Evolutionary conservation across 2,888 invertebrate species (phyloP), one percentile per base, ranked within the genome.

Genomic region (Megamerina dolium): DNA sequence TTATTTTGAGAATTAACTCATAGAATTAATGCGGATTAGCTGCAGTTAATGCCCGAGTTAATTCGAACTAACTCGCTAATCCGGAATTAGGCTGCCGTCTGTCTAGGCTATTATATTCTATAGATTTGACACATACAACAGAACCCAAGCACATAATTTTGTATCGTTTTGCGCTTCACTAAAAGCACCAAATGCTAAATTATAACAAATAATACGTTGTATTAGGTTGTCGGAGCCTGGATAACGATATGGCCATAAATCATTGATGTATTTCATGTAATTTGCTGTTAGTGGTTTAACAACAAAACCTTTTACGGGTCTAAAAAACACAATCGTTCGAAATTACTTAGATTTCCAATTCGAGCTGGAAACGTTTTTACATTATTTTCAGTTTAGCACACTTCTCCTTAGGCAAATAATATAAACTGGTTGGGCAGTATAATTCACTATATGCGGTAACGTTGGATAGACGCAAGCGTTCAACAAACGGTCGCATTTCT

Each of bases 131-230:
- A 43, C 31, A 20, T 20, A 56, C 56, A 48, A 43, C 4, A 55
- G 34, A 33, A 50, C 52, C 58, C 56, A 56, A 10, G 53, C 55
- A 18, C 54, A 45, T 5, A 58, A 34, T 17, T 53, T 43, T 12
- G 34, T 31, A 9, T 48, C 45, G n/a, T n/a, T n/a, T n/a, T n/a
- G n/a, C n/a, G n/a, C n/a, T n/a, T n/a, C n/a, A n/a, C n/a, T n/a
- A 29, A 50, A 56, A 8, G 49, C 49, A 3, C 54, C 56, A 35
- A 58, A 37, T 29, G 47, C 52, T 12, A 39, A 16, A 38, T 50
- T 56, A 37, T 48, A 44, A 8, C 43, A 34, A 8, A 56, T 53
- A 4, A 51, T 4, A 3, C 56, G 37, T 32, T 41, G 43, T 18
- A 57, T 31, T 21, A 49, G 48, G 29, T 47, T 47, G 4, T 41